Conservation (phyloP, 2,888 invertebrate genomes). For the Cantharis rustica region DNA sequence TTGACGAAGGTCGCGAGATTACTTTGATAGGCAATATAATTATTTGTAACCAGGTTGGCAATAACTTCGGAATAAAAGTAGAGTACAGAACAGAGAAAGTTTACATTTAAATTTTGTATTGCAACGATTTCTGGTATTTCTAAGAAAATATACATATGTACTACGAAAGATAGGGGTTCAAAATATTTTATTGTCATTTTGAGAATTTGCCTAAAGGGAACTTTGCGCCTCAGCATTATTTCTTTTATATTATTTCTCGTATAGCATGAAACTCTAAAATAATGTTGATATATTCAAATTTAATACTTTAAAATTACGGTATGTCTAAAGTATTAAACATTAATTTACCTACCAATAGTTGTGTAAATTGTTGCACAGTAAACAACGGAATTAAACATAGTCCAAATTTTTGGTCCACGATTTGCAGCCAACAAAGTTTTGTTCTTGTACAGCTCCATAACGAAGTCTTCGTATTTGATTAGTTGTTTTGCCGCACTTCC, state of each 20-base stretch:
- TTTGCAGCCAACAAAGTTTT: constrained; percentile 43
- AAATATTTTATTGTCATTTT: too few species aligned
- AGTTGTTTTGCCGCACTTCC: background rate
- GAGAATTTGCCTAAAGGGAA: too few species aligned
- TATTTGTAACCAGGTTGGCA: background rate
- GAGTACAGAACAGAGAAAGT: too few species aligned
- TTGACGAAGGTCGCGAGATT: background rate
- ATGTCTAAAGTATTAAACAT: background rate
- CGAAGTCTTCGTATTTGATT: background rate
- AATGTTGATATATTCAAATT: too few species aligned
- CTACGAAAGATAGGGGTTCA: too few species aligned
- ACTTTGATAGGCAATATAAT: background rate
- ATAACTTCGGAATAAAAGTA: too few species aligned
- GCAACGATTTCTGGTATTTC: background rate
- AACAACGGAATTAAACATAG: constrained; percentile 85
- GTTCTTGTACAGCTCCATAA: background rate
- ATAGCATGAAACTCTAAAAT: background rate
- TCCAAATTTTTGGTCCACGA: constrained; percentile 67
- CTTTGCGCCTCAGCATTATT: too few species aligned
- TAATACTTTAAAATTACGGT: background rate
- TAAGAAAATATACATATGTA: background rate
- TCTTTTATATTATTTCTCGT: background rate
- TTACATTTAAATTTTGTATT: background rate
- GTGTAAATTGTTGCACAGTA: constrained; percentile 88
- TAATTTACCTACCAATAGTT: constrained; percentile 78